Base-by-base conservation (phyloP, 2,888 invertebrate genomes). In the Periphyllus acericola region DNA sequence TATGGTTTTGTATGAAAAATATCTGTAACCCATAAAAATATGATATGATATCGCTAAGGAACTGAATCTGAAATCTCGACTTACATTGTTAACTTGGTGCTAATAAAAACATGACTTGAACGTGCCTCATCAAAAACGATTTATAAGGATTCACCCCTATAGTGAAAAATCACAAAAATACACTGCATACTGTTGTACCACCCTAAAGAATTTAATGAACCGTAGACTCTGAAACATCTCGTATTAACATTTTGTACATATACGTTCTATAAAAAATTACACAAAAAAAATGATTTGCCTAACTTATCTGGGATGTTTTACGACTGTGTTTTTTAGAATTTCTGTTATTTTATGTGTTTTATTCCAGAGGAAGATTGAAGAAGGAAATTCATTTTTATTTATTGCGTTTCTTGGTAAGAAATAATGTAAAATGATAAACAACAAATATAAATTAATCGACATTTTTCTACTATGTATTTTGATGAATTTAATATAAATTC, bases 31-130 rank as follows among this genome's bases (percentile, higher is more conserved):
- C 21, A 83, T 55, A 74, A 83, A 74, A 83, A 83, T 60, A 75
- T 29, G 83, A 83, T 80, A 87, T 32, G 60, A 86, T 80, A 74
- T 55, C 25, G 36, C 36, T 55, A 79, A 80, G 72, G 78, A 78
- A 78, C 66, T 52, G 36, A 87, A 81, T 80, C 68, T 71, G 52
- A 85, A 83, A 86, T 86, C 80, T 87, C 80, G 86, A 87, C 80
- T 87, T 87, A 87, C 86, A 87, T 74, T 80, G 72, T 87, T 80
- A 74, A 34, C 66, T 68, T 40, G 36, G 60, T 40, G 25, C 25
- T 66, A 46, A 84, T 83, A 83, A 83, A 83, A 83, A 75, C 21
- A 83, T 14, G 83, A 36, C 84, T 40, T 34, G 68, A 68, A 60
- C 86, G 80, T 72, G 79, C 52, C 55, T 29, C 36, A 55, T 79